These are phyloP conservation scores for Brachypodius melanocephalos DNA, from an alignment of 2,113 vertebrate species.

Conservation along the genomic window DNA sequence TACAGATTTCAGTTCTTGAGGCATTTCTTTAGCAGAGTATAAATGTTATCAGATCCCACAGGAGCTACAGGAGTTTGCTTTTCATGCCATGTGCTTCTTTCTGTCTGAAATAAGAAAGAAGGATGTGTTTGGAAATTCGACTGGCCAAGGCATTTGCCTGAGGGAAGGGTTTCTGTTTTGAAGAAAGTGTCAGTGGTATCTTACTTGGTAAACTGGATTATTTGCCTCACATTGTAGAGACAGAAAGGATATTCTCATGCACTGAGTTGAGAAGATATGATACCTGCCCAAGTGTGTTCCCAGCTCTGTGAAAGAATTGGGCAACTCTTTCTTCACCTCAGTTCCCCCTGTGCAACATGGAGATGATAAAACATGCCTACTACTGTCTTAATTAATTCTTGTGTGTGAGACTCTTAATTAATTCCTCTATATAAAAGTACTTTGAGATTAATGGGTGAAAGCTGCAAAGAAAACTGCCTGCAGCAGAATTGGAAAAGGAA, in stretches of 20 bases:
- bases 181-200: not conserved
- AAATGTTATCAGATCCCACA: conserved; percentile 53
- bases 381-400: conserved; percentile 58
- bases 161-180: conserved; percentile 21
- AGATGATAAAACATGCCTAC: conserved; percentile 51
- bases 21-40: conserved; percentile 10
- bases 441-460: conserved; percentile 46
- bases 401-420: conserved; percentile 39
- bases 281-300: not conserved
- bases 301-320: not conserved
- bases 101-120: conserved; percentile 43
- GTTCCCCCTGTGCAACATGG: conserved; percentile 27
- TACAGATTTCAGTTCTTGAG: conserved; percentile 14
- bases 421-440: conserved; percentile 19
- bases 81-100: not conserved
- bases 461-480: conserved; percentile 41
- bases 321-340: conserved; percentile 33
- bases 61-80: conserved; percentile 42
- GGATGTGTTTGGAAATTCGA: not conserved
- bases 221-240: not conserved
- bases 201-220: not conserved
- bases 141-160: conserved; percentile 12
- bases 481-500: conserved; percentile 36
- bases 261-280: not conserved
- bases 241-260: not conserved